phyloP scores from a whole-genome alignment of 2,113 vertebrate genomes.

The Progne subis region DNA sequence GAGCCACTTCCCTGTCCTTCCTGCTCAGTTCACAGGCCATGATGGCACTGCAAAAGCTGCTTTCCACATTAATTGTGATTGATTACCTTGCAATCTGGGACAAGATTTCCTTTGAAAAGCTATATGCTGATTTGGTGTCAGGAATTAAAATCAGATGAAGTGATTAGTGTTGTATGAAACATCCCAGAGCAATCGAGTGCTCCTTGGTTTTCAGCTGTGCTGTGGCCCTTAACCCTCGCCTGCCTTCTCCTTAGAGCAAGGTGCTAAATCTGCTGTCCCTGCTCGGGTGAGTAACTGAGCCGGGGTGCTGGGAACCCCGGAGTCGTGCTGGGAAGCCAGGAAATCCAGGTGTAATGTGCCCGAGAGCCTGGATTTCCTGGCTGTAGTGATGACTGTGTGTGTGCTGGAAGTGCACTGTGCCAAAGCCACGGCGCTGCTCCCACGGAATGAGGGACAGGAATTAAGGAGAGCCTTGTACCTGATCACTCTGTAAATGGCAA shows the following conservation, averaged over 20 bases:
- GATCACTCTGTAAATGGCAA: background rate
- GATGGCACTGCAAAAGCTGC: background rate
- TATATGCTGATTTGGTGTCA: conserved; percentile 26
- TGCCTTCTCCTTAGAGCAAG: background rate
- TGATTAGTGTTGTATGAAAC: conserved; percentile 8
- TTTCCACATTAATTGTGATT: conserved; percentile 46
- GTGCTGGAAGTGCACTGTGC: background rate
- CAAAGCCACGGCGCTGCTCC: background rate
- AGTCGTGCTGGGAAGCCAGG: background rate
- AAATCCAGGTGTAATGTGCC: background rate
- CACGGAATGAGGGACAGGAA: accelerated
- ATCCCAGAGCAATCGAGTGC: background rate
- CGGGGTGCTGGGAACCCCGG: background rate
- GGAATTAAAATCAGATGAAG: conserved; percentile 61
- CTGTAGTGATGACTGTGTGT: background rate
- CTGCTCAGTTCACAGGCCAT: background rate
- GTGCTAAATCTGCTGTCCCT: background rate
- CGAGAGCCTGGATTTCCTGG: background rate
- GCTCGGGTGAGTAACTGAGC: background rate
- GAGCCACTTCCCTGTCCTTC: background rate
- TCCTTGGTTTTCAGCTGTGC: background rate
- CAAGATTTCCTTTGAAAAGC: conserved; percentile 56
- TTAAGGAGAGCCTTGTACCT: background rate
- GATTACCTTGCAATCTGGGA: conserved; percentile 53
- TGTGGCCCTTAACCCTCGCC: conserved; percentile 5